Percentiles rank a stretch among this genome's conserved stretches.
Conservation (phyloP, 2,888 invertebrate species). For the Philhelius pedissequus region DNA sequence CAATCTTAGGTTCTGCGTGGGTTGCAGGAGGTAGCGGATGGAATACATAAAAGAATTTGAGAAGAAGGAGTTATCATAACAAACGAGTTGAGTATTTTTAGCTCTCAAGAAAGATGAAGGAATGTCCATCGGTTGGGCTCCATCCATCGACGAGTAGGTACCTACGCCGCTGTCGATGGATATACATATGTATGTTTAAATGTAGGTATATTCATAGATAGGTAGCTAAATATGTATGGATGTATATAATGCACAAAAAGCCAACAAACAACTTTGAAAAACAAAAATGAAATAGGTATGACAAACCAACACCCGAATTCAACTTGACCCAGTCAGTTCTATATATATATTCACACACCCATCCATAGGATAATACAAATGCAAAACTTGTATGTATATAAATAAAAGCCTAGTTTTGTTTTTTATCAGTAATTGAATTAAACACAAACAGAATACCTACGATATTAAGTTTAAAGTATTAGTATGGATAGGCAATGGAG, state of each 20-base stretch:
- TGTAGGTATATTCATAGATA: no score
- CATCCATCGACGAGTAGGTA: background rate
- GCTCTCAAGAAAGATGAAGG: background rate
- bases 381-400: background rate
- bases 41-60: background rate
- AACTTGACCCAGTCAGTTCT: slow-evolving; percentile 65
- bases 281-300: slow-evolving; percentile 22
- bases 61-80: background rate
- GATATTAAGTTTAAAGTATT: no score
- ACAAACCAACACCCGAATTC: slow-evolving; percentile 66
- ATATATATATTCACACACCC: background rate
- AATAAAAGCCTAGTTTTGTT: background rate
- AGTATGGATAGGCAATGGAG: no score
- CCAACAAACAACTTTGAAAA: slow-evolving; percentile 38
- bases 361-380: slow-evolving; percentile 3
- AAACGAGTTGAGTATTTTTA: background rate
- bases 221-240: no score
- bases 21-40: background rate
- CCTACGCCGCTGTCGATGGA: no score
- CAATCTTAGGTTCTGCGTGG: background rate
- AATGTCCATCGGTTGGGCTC: slow-evolving; percentile 20
- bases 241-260: slow-evolving; percentile 37
- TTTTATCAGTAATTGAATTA: background rate
- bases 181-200: no score
- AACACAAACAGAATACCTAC: no score